phyloP scores from a whole-genome alignment of 2,888 invertebrate genomes.

The Nysson spinosus region DNA sequence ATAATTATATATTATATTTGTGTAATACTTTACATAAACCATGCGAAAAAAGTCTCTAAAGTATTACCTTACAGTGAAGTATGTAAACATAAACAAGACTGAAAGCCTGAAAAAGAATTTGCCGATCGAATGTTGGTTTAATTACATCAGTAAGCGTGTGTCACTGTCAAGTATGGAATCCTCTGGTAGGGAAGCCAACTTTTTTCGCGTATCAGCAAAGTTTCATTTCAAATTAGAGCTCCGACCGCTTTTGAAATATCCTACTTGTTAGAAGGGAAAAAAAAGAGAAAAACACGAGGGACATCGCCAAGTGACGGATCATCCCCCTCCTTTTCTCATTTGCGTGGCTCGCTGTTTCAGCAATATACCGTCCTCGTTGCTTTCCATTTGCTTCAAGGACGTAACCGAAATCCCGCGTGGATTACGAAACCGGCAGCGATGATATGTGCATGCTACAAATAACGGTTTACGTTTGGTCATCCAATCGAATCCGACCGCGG shows the following conservation, averaged over 20 bases:
- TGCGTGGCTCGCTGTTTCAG: conserved; percentile 39
- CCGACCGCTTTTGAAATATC: conserved; percentile 1
- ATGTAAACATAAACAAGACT: too few species aligned
- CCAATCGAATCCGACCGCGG: neutral
- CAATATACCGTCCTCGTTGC: conserved; percentile 19
- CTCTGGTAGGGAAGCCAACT: neutral
- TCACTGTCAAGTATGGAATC: conserved; percentile 12
- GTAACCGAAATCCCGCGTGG: conserved; percentile 24
- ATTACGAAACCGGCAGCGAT: conserved; percentile 16
- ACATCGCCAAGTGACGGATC: conserved; percentile 19
- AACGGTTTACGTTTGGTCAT: conserved; percentile 23
- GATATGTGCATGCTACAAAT: conserved; percentile 17
- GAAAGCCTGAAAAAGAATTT: too few species aligned
- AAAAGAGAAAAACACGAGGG: neutral
- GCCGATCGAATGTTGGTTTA: too few species aligned
- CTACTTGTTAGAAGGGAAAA: conserved; percentile 5
- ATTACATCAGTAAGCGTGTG: conserved; percentile 32
- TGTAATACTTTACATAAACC: too few species aligned
- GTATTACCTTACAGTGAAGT: too few species aligned
- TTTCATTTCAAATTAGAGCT: conserved; percentile 20
- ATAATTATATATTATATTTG: too few species aligned
- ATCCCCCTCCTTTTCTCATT: conserved; percentile 31
- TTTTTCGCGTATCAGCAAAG: conserved; percentile 20
- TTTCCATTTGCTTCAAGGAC: conserved; percentile 38
- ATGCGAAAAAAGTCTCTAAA: too few species aligned